Percentiles rank a stretch among this genome's conserved stretches.
These are phyloP conservation scores for Carollia perspicillata DNA, from an alignment of 2,113 vertebrate genomes.

Conservation along the genomic window DNA sequence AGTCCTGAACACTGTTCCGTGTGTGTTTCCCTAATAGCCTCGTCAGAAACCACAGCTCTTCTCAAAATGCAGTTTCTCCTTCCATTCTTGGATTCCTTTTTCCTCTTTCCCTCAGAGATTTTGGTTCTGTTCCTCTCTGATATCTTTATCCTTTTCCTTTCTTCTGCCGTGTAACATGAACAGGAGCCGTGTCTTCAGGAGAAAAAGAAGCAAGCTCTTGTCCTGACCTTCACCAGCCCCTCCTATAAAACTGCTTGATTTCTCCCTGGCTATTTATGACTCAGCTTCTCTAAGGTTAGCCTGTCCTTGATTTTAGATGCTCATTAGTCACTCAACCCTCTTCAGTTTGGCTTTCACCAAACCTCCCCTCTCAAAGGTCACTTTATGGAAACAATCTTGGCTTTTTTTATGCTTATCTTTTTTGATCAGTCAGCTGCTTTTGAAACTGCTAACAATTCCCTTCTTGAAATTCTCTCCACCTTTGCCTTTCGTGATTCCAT, in stretches of 20 bases:
- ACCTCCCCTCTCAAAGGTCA: not conserved
- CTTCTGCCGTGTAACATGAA: not conserved
- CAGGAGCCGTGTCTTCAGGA: not conserved
- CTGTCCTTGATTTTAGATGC: conserved; percentile 7
- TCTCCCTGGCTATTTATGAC: not conserved
- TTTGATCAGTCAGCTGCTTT: not conserved
- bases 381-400: not conserved
- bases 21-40: not conserved
- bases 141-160: not conserved
- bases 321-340: conserved; percentile 12
- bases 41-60: not conserved
- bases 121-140: not conserved
- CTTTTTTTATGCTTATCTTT: not conserved
- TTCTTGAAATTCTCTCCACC: not conserved
- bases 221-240: not conserved
- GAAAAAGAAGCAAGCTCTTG: not conserved
- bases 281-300: not conserved
- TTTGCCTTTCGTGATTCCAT: not conserved
- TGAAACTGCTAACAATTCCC: not conserved
- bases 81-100: not conserved
- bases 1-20: not conserved
- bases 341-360: not conserved
- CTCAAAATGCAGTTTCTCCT: not conserved
- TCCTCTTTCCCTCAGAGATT: not conserved
- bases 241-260: not conserved